phyloP scores from a whole-genome alignment of 1,140 invertebrate species.

The silkworm (Bombyx mori) region DNA sequence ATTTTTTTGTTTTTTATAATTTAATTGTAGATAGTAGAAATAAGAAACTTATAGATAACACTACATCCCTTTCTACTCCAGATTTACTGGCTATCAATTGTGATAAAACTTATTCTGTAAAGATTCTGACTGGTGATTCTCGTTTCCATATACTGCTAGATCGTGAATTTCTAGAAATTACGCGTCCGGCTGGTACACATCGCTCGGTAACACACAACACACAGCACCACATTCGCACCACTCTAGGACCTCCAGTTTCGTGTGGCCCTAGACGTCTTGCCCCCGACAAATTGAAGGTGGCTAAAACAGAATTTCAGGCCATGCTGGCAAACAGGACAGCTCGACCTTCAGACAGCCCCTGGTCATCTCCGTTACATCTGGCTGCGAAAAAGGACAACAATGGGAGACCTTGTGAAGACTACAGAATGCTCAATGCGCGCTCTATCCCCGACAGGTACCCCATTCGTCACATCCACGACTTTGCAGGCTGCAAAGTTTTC shows the following conservation, averaged over 20 bases:
- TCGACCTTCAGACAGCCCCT: constrained; percentile 6
- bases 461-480: constrained; percentile 8
- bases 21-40: constrained; percentile 5
- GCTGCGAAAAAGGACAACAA: constrained; percentile 6
- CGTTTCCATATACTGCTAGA: neutral
- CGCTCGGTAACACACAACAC: neutral
- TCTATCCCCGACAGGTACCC: constrained; percentile 3
- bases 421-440: constrained; percentile 2
- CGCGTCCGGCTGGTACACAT: neutral
- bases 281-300: constrained; percentile 7
- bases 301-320: constrained; percentile 6
- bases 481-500: constrained; percentile 1
- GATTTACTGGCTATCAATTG: neutral
- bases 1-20: constrained; percentile 8
- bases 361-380: constrained; percentile 11
- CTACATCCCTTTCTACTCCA: neutral
- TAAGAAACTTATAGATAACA: neutral
- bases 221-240: neutral
- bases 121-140: neutral
- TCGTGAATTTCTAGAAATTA: neutral
- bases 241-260: constrained; percentile 3
- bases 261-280: constrained; percentile 3
- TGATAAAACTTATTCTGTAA: neutral
- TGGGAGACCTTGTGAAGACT: constrained; percentile 9
- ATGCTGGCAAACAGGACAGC: constrained; percentile 7